A percentile compares a stretch with the other conserved stretches of the same genome.
Evolutionary conservation across 2,797 vertebrate species (phyloP).

Genomic region (Corythornis leucogaster): DNA sequence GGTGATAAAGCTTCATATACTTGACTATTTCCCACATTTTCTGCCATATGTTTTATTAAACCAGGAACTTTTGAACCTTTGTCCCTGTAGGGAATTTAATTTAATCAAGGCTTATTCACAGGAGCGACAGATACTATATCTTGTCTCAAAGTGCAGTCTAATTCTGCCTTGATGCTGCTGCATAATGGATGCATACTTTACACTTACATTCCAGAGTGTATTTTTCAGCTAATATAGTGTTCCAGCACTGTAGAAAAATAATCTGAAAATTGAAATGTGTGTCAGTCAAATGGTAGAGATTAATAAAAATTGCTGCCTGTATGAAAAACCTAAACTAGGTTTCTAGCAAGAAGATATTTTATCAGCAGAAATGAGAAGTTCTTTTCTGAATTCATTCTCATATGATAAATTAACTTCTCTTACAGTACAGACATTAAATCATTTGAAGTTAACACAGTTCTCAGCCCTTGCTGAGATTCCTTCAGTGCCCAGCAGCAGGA

Average conservation of each 20-base stretch:
- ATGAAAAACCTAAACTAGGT: conserved; percentile 30
- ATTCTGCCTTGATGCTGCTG: conserved; percentile 61
- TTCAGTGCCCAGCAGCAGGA: conserved; percentile 47
- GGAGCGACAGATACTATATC: conserved; percentile 46
- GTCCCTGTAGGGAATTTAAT: conserved; percentile 60
- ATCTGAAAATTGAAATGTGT: conserved; percentile 53
- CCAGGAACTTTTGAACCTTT: conserved; percentile 62
- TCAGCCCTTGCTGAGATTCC: conserved; percentile 29
- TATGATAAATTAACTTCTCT: conserved; percentile 57
- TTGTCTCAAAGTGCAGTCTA: conserved; percentile 56
- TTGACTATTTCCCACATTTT: conserved; percentile 45
- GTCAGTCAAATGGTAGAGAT: conserved; percentile 50
- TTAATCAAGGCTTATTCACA: conserved; percentile 64
- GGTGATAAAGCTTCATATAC: neutral
- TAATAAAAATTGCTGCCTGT: conserved; percentile 54
- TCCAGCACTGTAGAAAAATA: conserved; percentile 47
- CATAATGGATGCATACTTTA: conserved; percentile 69
- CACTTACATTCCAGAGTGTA: conserved; percentile 31
- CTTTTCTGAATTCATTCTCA: conserved; percentile 44
- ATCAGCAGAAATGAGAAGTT: conserved; percentile 60
- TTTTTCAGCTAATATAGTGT: conserved; percentile 53
- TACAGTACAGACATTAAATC: conserved; percentile 42
- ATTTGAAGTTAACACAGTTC: neutral
- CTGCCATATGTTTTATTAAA: conserved; percentile 58
- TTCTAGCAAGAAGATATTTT: conserved; percentile 58